Conservation (phyloP, 2,797 vertebrate genomes). For the Chrosomus eos region DNA sequence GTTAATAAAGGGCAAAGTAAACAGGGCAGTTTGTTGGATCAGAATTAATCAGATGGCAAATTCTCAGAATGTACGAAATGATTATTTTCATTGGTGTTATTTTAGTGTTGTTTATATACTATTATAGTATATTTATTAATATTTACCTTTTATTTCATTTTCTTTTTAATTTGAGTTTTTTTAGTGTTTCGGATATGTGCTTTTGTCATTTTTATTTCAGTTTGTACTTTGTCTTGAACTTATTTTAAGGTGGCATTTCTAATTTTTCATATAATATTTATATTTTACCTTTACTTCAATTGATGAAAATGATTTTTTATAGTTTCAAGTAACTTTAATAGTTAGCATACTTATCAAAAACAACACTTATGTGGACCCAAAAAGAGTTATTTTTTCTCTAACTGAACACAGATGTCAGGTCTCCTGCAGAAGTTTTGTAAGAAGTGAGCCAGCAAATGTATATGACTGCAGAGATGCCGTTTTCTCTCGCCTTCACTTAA, state of each 20-base stretch:
- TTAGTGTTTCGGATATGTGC: neutral
- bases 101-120: neutral
- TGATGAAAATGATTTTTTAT: neutral
- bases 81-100: constrained; percentile 7
- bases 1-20: neutral
- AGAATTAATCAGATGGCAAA: neutral
- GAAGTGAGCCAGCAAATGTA: constrained; percentile 56
- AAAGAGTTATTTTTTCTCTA: constrained; percentile 52
- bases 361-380: constrained; percentile 19
- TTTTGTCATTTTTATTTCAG: neutral
- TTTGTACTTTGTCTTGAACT: neutral
- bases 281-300: neutral
- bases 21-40: neutral
- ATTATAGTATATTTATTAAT: neutral
- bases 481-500: constrained; percentile 56
- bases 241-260: neutral
- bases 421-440: constrained; percentile 75
- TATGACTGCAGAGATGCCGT: constrained; percentile 66
- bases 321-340: neutral
- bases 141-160: neutral
- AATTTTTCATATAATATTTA: neutral
- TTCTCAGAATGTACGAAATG: neutral
- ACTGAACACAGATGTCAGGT: constrained; percentile 70
- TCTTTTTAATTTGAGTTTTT: neutral
- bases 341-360: neutral